Conservation (phyloP, 1,140 invertebrate genomes). For the Leptinotarsa lineolata region DNA sequence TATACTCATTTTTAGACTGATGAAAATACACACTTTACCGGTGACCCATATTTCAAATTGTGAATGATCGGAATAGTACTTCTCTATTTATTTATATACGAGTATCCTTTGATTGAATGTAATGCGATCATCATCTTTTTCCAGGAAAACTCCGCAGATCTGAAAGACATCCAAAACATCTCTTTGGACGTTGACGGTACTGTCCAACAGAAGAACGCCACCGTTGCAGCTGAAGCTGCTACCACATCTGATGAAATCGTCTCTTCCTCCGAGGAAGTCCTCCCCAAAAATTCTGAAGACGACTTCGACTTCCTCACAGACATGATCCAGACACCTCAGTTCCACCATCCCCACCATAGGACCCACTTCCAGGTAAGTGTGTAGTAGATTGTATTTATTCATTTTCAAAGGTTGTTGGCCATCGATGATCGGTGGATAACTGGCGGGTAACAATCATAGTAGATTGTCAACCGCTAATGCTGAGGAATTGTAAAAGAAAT, state of each 20-base stretch:
- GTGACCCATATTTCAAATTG: too few relatives aligned
- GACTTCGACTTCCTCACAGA: conserved; percentile 60
- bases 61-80: too few relatives aligned
- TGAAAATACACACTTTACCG: too few relatives aligned
- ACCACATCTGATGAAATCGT: conserved; percentile 26
- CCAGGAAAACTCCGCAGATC: conserved; percentile 43
- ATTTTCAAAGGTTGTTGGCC: too few relatives aligned
- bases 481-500: too few relatives aligned
- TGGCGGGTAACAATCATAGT: too few relatives aligned
- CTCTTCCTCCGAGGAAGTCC: conserved; percentile 33
- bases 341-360: conserved; percentile 65
- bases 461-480: too few relatives aligned
- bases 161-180: conserved; percentile 45
- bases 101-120: too few relatives aligned
- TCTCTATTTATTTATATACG: too few relatives aligned
- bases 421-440: too few relatives aligned
- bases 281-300: conserved; percentile 51
- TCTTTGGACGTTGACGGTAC: conserved; percentile 22
- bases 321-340: conserved; percentile 71
- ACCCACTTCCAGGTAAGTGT: conserved; percentile 58
- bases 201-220: neutral
- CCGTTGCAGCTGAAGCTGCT: conserved; percentile 27
- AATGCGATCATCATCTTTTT: conserved; percentile 32
- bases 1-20: too few relatives aligned
- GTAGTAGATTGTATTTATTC: too few relatives aligned